phyloP scores from a whole-genome alignment of 2,113 vertebrate species.

The Sarotherodon lohbergeri region DNA sequence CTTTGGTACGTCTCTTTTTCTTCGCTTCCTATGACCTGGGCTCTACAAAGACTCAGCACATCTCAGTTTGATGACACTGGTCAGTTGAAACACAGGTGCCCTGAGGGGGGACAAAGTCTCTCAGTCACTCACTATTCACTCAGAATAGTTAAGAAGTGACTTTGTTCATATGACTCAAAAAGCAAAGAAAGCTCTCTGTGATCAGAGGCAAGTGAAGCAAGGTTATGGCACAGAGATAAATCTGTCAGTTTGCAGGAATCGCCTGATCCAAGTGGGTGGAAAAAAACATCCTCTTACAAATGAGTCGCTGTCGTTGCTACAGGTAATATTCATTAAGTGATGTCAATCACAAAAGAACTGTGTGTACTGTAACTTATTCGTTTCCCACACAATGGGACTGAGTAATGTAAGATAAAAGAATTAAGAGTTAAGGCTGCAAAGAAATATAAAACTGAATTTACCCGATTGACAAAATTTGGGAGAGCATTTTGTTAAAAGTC shows the following conservation, averaged over 20 bases:
- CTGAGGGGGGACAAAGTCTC: not conserved
- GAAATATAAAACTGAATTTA: not conserved
- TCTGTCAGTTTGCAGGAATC: slow-evolving; percentile 2
- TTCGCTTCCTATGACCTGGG: not conserved
- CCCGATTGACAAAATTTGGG: not conserved
- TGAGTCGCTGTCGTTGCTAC: not conserved
- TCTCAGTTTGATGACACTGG: slow-evolving; percentile 14
- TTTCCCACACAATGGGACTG: not conserved
- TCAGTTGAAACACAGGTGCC: slow-evolving; percentile 19
- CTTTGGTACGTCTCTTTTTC: not conserved
- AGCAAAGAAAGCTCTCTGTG: not conserved
- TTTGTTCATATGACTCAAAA: not conserved
- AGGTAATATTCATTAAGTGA: slow-evolving; percentile 18
- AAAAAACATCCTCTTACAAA: not conserved
- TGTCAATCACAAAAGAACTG: not conserved
- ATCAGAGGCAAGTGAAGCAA: slow-evolving; percentile 11
- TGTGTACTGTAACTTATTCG: not conserved
- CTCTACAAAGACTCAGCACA: slow-evolving; percentile 1
- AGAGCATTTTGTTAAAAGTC: not conserved
- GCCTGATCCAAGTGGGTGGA: not conserved
- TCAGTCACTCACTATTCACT: not conserved
- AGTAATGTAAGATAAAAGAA: not conserved
- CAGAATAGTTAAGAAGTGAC: slow-evolving; percentile 12
- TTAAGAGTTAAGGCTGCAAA: not conserved
- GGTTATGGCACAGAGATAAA: slow-evolving; percentile 11